phyloP scores from a whole-genome alignment of 2,888 invertebrate species.

The Carterocephalus palaemon region DNA sequence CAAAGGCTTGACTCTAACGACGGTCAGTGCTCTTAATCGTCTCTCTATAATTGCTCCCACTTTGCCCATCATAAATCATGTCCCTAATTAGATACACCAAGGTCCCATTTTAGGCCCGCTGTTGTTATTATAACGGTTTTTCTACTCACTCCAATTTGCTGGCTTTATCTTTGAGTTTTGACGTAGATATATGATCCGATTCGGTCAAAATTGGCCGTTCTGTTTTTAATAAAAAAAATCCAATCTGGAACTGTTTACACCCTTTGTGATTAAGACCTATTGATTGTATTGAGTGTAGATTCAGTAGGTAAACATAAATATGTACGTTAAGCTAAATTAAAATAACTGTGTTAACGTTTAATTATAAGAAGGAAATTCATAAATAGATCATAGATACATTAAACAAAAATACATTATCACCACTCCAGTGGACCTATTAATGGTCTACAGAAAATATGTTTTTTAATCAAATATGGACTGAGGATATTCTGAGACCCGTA shows the following conservation, averaged over 20 bases:
- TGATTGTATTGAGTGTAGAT: too few relatives aligned
- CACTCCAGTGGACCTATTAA: too few relatives aligned
- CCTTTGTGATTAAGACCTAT: too few relatives aligned
- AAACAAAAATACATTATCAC: too few relatives aligned
- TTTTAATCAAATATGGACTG: too few relatives aligned
- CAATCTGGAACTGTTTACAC: conserved; percentile 8
- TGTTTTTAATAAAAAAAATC: conserved; percentile 5
- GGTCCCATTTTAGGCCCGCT: conserved; percentile 38
- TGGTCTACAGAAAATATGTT: too few relatives aligned
- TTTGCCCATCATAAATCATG: conserved; percentile 55
- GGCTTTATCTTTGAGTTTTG: conserved; percentile 24
- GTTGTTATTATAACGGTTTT: conserved; percentile 33
- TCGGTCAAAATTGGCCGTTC: conserved; percentile 14
- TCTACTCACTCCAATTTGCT: conserved; percentile 29
- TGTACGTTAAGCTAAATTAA: too few relatives aligned
- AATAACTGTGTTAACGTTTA: too few relatives aligned
- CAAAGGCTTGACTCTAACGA: conserved; percentile 35
- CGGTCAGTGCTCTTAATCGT: conserved; percentile 43
- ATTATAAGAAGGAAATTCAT: too few relatives aligned
- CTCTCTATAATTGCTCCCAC: conserved; percentile 51
- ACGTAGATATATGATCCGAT: conserved; percentile 23
- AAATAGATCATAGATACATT: too few relatives aligned
- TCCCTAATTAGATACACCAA: conserved; percentile 51
- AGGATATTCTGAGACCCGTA: too few relatives aligned
- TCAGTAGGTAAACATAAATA: too few relatives aligned